These are phyloP conservation scores for Drosophila hamatofila DNA, from an alignment of 2,888 invertebrate species.

Conservation along the genomic window DNA sequence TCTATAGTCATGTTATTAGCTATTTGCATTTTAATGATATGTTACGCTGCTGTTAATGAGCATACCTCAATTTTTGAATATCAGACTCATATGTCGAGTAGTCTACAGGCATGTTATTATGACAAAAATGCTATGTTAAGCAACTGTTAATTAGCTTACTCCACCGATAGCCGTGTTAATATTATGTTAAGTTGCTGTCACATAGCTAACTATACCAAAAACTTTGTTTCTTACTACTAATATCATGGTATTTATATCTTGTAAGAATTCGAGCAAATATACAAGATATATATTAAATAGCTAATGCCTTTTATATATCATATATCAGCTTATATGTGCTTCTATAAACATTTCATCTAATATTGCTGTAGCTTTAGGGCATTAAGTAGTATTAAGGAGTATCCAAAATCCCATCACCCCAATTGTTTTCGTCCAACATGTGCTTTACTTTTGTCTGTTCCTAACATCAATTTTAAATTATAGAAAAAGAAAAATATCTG, in stretches of 20 bases:
- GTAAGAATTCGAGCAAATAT: background rate
- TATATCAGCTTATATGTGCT: background rate
- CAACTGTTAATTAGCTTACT: background rate
- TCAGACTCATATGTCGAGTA: too few species aligned
- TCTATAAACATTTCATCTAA: background rate
- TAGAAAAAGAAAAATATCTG: background rate
- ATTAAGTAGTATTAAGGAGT: too few species aligned
- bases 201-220: too few species aligned
- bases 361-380: slow-evolving; percentile 6
- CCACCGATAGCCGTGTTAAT: background rate
- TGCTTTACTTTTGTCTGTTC: slow-evolving; percentile 10
- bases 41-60: too few species aligned
- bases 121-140: background rate
- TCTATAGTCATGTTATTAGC: too few species aligned
- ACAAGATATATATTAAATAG: background rate
- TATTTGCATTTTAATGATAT: too few species aligned
- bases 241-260: background rate
- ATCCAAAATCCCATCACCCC: background rate
- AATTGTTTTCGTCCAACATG: background rate
- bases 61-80: too few species aligned
- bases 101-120: background rate
- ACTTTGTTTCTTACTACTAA: too few species aligned
- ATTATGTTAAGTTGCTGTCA: background rate
- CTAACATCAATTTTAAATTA: background rate
- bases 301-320: background rate